phyloP scores from a whole-genome alignment of 2,113 vertebrate genomes.

The Amphiprion percula region DNA sequence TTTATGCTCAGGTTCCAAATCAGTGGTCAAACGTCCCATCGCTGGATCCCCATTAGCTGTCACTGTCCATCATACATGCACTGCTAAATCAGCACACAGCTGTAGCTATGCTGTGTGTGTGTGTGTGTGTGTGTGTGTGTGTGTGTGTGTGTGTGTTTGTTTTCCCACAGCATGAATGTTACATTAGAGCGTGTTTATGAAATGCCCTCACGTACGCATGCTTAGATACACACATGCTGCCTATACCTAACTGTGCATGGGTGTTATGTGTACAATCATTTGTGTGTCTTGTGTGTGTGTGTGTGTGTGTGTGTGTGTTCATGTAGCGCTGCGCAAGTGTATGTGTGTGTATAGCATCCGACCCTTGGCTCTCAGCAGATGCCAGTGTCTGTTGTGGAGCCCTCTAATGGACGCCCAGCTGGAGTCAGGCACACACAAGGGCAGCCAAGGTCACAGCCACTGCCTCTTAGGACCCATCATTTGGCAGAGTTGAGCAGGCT shows the following conservation, averaged over 20 bases:
- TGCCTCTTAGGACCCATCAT: slow-evolving; percentile 77
- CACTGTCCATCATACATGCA: slow-evolving; percentile 43
- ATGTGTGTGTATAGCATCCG: slow-evolving; percentile 57
- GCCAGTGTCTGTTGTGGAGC: slow-evolving; percentile 82
- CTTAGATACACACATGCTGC: slow-evolving; percentile 15
- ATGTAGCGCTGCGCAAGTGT: slow-evolving; percentile 27
- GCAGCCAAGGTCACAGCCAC: slow-evolving; percentile 81
- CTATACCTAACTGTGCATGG: slow-evolving; percentile 22
- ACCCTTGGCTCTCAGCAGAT: slow-evolving; percentile 80
- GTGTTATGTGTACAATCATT: not conserved
- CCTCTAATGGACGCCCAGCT: slow-evolving; percentile 84
- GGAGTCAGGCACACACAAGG: slow-evolving; percentile 80
- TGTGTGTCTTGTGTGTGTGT: slow-evolving; percentile 23
- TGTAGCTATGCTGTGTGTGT: too few species aligned
- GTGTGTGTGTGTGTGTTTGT: slow-evolving; percentile 11
- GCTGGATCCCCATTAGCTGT: slow-evolving; percentile 19
- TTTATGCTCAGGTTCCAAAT: slow-evolving; percentile 46
- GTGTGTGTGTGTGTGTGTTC: slow-evolving; percentile 10
- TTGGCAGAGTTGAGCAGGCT: slow-evolving; percentile 73
- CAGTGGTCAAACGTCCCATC: slow-evolving; percentile 15
- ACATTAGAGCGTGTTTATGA: slow-evolving; percentile 19
- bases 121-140: too few species aligned
- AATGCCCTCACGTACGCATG: slow-evolving; percentile 53
- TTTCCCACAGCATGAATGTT: not conserved
- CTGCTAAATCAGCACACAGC: slow-evolving; percentile 28